phyloP scores from a whole-genome alignment of 2,113 vertebrate genomes.

The Campylomormyrus numenius region DNA sequence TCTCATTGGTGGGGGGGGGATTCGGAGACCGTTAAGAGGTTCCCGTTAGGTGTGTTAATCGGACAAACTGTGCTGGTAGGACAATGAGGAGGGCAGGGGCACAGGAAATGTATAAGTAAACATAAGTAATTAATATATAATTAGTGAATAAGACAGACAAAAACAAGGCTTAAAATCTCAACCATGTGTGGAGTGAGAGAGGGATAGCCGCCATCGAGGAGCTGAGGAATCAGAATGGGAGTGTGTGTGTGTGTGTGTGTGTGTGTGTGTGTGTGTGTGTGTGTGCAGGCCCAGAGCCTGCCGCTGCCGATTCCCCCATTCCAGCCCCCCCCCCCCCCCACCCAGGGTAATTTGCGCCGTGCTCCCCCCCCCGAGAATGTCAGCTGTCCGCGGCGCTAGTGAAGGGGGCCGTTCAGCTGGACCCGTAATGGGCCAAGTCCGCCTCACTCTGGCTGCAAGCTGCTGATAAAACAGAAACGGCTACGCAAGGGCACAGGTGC shows the following conservation, averaged over 20 bases:
- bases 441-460: slow-evolving; percentile 25
- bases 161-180: not conserved
- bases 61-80: slow-evolving; percentile 30
- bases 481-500: slow-evolving; percentile 21
- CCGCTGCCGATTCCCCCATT: slow-evolving; percentile 35
- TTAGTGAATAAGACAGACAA: not conserved
- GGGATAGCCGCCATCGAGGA: slow-evolving; percentile 14
- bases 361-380: slow-evolving; percentile 22
- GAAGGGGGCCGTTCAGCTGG: slow-evolving; percentile 26
- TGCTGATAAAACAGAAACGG: slow-evolving; percentile 33
- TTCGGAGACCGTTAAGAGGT: slow-evolving; percentile 39
- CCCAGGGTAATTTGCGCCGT: not conserved
- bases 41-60: slow-evolving; percentile 41
- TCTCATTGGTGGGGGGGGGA: slow-evolving; percentile 18
- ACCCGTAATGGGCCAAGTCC: slow-evolving; percentile 16
- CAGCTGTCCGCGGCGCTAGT: slow-evolving; percentile 33
- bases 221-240: slow-evolving; percentile 32
- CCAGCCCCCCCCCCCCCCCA: slow-evolving; percentile 28
- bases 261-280: not conserved
- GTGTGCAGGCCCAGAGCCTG: not conserved
- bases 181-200: slow-evolving; percentile 25
- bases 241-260: slow-evolving; percentile 17
- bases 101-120: not conserved
- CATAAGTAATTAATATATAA: not conserved
- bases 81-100: slow-evolving; percentile 28